Percentiles rank a stretch among this genome's conserved stretches.
Evolutionary conservation across 1,140 invertebrate species (phyloP).

Genomic region (Nymphalis io): DNA sequence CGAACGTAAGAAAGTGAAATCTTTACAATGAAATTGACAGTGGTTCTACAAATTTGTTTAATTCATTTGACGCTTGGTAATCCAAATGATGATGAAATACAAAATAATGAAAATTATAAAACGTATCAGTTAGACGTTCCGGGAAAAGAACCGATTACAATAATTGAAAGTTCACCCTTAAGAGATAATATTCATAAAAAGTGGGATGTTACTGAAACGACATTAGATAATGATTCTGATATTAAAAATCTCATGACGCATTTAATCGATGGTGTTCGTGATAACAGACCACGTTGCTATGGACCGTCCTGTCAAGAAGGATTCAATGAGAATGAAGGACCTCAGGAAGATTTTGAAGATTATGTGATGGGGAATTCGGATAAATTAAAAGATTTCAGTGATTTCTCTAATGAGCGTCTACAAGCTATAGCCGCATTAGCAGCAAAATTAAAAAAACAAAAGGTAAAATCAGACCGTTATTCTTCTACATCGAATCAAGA

Average conservation of each 20-base stretch:
- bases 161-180: constrained; percentile 71
- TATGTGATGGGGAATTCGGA: constrained; percentile 81
- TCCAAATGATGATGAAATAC: constrained; percentile 54
- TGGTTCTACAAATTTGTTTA: constrained; percentile 58
- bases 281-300: constrained; percentile 65
- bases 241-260: constrained; percentile 76
- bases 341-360: constrained; percentile 81
- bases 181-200: constrained; percentile 39
- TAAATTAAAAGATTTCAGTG: constrained; percentile 81
- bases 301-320: constrained; percentile 77
- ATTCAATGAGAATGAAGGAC: constrained; percentile 55
- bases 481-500: constrained; percentile 54
- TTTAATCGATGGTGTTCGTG: constrained; percentile 61
- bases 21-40: constrained; percentile 67
- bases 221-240: constrained; percentile 58
- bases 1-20: constrained; percentile 70
- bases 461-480: constrained; percentile 61
- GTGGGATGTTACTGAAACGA: constrained; percentile 48
- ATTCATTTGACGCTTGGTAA: constrained; percentile 46
- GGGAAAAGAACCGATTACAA: constrained; percentile 79
- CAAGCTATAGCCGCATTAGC: constrained; percentile 73
- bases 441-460: constrained; percentile 65
- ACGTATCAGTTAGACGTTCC: constrained; percentile 78
- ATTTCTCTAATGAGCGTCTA: constrained; percentile 70
- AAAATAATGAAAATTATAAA: constrained; percentile 60